Percentiles rank a stretch among this genome's conserved stretches.
Conservation (phyloP, 2,888 invertebrate species). For the Clunio marinus region DNA sequence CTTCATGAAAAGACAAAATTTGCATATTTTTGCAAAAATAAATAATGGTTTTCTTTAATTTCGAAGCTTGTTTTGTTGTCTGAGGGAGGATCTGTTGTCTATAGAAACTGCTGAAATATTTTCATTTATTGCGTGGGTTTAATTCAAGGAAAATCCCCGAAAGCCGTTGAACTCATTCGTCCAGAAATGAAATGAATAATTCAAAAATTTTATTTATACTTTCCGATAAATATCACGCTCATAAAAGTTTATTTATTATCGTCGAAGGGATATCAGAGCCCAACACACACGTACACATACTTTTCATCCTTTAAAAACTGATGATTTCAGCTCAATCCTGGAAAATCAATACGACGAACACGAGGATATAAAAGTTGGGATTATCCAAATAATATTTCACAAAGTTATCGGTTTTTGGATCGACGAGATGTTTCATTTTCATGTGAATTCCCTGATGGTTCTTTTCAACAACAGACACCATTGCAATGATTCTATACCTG, state of each 20-base stretch:
- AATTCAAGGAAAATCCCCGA: not conserved
- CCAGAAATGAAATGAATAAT: conserved; percentile 29
- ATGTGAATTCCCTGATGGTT: conserved; percentile 48
- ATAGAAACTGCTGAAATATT: no score
- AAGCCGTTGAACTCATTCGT: conserved; percentile 16
- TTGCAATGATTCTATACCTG: conserved; percentile 50
- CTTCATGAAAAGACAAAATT: no score
- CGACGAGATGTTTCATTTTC: conserved; percentile 49
- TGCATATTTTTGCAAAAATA: not conserved
- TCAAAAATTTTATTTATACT: conserved; percentile 29
- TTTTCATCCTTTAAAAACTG: conserved; percentile 3
- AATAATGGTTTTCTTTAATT: no score
- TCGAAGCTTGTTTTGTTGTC: no score
- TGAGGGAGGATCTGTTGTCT: no score
- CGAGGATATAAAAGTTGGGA: conserved; percentile 33
- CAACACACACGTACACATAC: not conserved
- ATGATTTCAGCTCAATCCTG: conserved; percentile 28
- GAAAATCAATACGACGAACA: conserved; percentile 29
- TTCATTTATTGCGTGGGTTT: not conserved
- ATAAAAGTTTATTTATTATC: conserved; percentile 36
- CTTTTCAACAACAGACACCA: conserved; percentile 49
- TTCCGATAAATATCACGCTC: conserved; percentile 14
- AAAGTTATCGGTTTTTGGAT: conserved; percentile 49
- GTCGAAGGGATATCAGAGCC: not conserved
- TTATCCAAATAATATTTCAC: conserved; percentile 43